Evolutionary conservation across 2,888 invertebrate genomes (phyloP).

Genomic region (Dasysyrphus tricinctus): DNA sequence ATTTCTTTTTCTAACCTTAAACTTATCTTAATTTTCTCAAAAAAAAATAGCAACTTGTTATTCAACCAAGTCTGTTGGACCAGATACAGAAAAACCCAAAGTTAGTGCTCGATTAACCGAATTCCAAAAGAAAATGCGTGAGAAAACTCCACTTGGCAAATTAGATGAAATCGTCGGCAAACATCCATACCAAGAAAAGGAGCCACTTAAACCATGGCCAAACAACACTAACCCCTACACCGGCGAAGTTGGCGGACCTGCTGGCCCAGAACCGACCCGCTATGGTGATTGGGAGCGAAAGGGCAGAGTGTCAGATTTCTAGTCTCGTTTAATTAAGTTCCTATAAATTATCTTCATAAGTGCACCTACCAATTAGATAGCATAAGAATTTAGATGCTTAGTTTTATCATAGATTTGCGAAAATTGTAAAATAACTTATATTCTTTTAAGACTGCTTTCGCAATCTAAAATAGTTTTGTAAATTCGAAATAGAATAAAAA

Average conservation of each 20-base stretch:
- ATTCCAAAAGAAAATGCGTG: constrained; percentile 90
- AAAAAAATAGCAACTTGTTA: constrained; percentile 60
- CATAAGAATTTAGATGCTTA: constrained; percentile 48
- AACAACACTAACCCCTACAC: constrained; percentile 95
- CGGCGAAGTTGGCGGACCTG: constrained; percentile 97
- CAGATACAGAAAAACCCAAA: constrained; percentile 44
- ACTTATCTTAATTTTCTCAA: background rate
- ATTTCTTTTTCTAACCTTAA: constrained; percentile 59
- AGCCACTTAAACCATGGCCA: constrained; percentile 93
- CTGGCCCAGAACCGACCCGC: constrained; percentile 98
- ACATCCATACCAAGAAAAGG: constrained; percentile 91
- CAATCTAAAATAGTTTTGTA: constrained; percentile 26
- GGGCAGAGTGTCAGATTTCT: constrained; percentile 98
- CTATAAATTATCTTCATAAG: background rate
- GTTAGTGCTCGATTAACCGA: constrained; percentile 86
- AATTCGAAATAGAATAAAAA: constrained; percentile 26
- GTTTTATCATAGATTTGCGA: constrained; percentile 38
- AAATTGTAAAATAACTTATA: constrained; percentile 33
- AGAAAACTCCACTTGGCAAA: constrained; percentile 88
- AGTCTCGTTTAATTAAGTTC: constrained; percentile 77
- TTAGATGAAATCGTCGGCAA: constrained; percentile 90
- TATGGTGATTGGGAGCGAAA: constrained; percentile 99
- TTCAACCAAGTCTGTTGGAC: constrained; percentile 51
- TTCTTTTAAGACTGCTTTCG: constrained; percentile 61
- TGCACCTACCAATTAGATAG: constrained; percentile 30